These are phyloP conservation scores for Stenopsyche tienmushanensis DNA, from an alignment of 1,140 invertebrate species.

Conservation along the genomic window DNA sequence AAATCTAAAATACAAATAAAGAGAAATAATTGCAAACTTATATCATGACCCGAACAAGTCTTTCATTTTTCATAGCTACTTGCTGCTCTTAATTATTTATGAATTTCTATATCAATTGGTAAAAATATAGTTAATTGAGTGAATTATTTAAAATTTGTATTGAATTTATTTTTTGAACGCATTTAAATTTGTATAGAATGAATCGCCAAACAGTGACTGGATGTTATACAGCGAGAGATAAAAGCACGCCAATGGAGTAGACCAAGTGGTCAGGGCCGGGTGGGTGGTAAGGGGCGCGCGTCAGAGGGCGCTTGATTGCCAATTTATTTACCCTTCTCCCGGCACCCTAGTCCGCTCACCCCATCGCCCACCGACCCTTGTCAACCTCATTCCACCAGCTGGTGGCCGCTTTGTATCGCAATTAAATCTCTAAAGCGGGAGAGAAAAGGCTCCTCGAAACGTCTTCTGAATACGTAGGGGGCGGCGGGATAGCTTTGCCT, in stretches of 20 bases:
- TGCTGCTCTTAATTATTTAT: too few species aligned
- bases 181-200: too few species aligned
- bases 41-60: too few species aligned
- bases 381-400: slow-evolving; percentile 15
- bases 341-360: background rate
- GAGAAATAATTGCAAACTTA: too few species aligned
- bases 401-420: slow-evolving; percentile 39
- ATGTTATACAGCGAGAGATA: too few species aligned
- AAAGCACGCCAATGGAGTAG: background rate
- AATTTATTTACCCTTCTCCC: slow-evolving; percentile 40
- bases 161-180: too few species aligned
- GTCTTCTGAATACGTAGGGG: slow-evolving; percentile 18
- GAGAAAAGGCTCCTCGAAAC: slow-evolving; percentile 26
- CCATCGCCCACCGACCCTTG: slow-evolving; percentile 8
- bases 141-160: too few species aligned
- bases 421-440: slow-evolving; percentile 39
- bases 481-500: background rate
- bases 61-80: too few species aligned
- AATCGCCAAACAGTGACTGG: too few species aligned
- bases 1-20: too few species aligned
- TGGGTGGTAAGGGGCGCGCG: slow-evolving; percentile 19
- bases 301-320: slow-evolving; percentile 41
- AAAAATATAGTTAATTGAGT: too few species aligned
- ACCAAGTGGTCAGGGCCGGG: slow-evolving; percentile 1
- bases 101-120: too few species aligned